phyloP scores from a whole-genome alignment of 2,888 invertebrate species.

The Drosophila tanythrix region DNA sequence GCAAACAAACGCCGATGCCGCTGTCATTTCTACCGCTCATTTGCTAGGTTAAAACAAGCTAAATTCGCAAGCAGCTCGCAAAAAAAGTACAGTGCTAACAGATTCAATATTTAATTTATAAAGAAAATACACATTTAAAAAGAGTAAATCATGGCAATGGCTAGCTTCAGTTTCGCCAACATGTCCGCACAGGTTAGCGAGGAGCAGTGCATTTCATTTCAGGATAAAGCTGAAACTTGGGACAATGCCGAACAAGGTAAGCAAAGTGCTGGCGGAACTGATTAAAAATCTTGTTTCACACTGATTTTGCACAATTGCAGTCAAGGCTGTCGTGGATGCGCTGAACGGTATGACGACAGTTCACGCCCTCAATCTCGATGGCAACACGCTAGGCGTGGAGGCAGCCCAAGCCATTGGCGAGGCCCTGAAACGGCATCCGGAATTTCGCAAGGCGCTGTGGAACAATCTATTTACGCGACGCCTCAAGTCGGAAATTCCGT shows the following conservation, averaged over 20 bases:
- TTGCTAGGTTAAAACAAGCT: slow-evolving; percentile 57
- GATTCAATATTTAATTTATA: not conserved
- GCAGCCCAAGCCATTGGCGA: slow-evolving; percentile 94
- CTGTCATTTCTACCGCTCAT: slow-evolving; percentile 69
- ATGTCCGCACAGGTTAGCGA: slow-evolving; percentile 58
- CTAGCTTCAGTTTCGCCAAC: slow-evolving; percentile 69
- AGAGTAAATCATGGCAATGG: slow-evolving; percentile 36
- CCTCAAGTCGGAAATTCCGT: slow-evolving; percentile 97
- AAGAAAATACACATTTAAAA: not conserved
- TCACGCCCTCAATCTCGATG: slow-evolving; percentile 92
- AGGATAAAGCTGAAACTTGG: slow-evolving; percentile 91
- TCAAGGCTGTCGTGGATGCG: slow-evolving; percentile 90
- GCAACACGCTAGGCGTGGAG: slow-evolving; percentile 96
- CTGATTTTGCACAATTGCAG: slow-evolving; percentile 84
- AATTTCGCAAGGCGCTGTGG: slow-evolving; percentile 94
- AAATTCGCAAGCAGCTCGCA: slow-evolving; percentile 26
- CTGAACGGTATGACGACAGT: slow-evolving; percentile 90
- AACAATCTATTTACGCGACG: slow-evolving; percentile 99
- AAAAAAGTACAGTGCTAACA: slow-evolving; percentile 55
- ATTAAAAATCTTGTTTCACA: not conserved
- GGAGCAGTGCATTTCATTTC: slow-evolving; percentile 91
- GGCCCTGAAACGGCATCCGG: slow-evolving; percentile 91
- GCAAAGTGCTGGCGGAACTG: not conserved
- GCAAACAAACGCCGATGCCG: slow-evolving; percentile 51
- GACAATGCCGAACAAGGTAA: slow-evolving; percentile 92